phyloP scores from a whole-genome alignment of 2,888 invertebrate genomes.

The Cerastoderma edule region DNA sequence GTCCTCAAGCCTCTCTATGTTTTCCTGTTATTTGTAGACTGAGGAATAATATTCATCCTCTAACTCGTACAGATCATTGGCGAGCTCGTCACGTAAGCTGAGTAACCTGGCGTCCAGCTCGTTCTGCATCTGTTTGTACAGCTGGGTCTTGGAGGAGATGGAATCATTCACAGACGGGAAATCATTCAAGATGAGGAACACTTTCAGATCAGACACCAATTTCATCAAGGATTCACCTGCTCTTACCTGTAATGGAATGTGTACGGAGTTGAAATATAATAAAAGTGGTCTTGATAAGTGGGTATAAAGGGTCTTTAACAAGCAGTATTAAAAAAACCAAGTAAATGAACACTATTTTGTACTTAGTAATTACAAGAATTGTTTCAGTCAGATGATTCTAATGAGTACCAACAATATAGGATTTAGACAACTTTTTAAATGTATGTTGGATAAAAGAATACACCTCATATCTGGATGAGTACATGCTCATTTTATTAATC shows the following conservation, averaged over 20 bases:
- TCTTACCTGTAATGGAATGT: slow-evolving; percentile 90
- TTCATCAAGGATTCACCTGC: slow-evolving; percentile 99
- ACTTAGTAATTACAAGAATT: too few relatives aligned
- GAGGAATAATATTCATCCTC: slow-evolving; percentile 94
- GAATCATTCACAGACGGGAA: slow-evolving; percentile 99
- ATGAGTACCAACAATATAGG: too few relatives aligned
- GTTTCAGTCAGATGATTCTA: too few relatives aligned
- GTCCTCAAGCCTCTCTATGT: neutral
- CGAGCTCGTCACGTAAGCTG: slow-evolving; percentile 96
- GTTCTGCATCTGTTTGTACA: slow-evolving; percentile 94
- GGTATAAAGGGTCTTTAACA: too few relatives aligned
- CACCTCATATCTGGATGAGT: too few relatives aligned
- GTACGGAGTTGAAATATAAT: too few relatives aligned
- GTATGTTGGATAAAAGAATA: too few relatives aligned
- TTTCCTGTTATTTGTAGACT: slow-evolving; percentile 75
- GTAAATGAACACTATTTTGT: too few relatives aligned
- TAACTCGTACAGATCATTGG: slow-evolving; percentile 95
- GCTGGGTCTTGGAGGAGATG: slow-evolving; percentile 95
- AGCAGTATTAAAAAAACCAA: too few relatives aligned
- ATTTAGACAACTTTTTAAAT: too few relatives aligned
- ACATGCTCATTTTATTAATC: too few relatives aligned
- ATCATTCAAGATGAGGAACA: slow-evolving; percentile 98
- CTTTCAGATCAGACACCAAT: slow-evolving; percentile 98
- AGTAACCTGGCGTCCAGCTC: slow-evolving; percentile 97
- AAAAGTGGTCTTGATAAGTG: too few relatives aligned